These are phyloP conservation scores for Stomatorhinus walkeri DNA, from an alignment of 2,797 vertebrate genomes.

Conservation along the genomic window DNA sequence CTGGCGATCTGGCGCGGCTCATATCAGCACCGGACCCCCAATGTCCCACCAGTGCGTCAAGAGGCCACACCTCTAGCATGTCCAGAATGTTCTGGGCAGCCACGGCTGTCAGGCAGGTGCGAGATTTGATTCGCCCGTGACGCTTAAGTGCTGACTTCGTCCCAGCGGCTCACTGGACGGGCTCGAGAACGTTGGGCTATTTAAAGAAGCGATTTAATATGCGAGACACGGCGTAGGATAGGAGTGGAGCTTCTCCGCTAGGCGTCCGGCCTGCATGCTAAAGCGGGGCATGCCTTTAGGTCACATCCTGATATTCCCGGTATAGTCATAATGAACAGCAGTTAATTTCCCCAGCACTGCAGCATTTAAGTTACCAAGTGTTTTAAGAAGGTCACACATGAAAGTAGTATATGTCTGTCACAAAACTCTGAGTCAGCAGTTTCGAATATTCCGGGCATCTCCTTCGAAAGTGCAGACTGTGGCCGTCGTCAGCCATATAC, in stretches of 20 bases:
- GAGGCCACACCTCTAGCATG: conserved; percentile 18
- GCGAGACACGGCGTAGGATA: not conserved
- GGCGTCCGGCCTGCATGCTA: not conserved
- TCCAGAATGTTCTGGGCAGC: conserved; percentile 1
- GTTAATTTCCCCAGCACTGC: not conserved
- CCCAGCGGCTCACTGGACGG: not conserved
- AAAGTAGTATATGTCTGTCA: not conserved
- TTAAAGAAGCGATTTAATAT: not conserved
- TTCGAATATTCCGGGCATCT: conserved; percentile 29
- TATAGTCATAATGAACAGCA: conserved; percentile 10
- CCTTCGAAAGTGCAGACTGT: conserved; percentile 25
- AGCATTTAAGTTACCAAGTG: not conserved
- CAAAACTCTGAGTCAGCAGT: conserved; percentile 33
- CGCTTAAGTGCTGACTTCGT: not conserved
- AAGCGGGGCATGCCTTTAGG: not conserved
- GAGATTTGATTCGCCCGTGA: not conserved
- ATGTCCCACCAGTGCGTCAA: conserved; percentile 37
- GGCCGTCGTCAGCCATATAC: conserved; percentile 29
- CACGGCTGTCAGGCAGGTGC: not conserved
- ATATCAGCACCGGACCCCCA: not conserved
- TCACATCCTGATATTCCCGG: conserved; percentile 8
- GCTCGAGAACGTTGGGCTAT: not conserved
- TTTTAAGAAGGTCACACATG: not conserved
- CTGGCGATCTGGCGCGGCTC: not conserved
- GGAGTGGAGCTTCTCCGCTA: not conserved